Percentiles rank a stretch among this genome's conserved stretches.
Conservation (phyloP, 1,140 invertebrate genomes). For the Elymnias hypermnestra region DNA sequence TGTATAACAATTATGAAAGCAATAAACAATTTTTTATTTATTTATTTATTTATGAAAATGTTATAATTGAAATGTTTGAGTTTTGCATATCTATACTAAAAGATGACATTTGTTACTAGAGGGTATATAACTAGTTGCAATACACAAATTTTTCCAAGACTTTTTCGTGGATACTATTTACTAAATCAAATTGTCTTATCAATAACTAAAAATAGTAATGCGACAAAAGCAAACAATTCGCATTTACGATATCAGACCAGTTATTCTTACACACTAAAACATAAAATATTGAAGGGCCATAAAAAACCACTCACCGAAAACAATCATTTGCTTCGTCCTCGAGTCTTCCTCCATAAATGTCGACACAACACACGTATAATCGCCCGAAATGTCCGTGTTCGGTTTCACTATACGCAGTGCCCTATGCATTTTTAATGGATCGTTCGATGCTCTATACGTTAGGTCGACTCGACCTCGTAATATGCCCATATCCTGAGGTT, state of each 20-base stretch:
- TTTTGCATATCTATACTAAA: no score
- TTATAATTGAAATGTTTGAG: no score
- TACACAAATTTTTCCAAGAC: no score
- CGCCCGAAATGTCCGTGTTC: slow-evolving; percentile 82
- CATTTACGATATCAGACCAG: slow-evolving; percentile 1
- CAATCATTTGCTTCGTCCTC: slow-evolving; percentile 81
- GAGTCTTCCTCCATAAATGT: slow-evolving; percentile 82
- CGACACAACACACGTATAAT: slow-evolving; percentile 84
- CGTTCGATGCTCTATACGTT: slow-evolving; percentile 77
- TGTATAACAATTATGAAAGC: no score
- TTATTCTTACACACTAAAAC: slow-evolving; percentile 3
- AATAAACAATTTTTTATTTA: no score
- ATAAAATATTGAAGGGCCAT: slow-evolving; percentile 14
- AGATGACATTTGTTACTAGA: no score
- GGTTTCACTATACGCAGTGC: slow-evolving; percentile 82
- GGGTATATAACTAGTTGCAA: no score
- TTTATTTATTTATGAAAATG: no score
- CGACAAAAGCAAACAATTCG: no score
- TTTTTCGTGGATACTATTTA: no score
- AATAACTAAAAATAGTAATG: no score
- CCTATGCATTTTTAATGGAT: slow-evolving; percentile 78
- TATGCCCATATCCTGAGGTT: slow-evolving; percentile 79
- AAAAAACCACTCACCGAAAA: slow-evolving; percentile 79
- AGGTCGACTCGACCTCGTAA: slow-evolving; percentile 80
- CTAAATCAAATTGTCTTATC: no score